These are phyloP conservation scores for Sipha maydis DNA, from an alignment of 2,888 invertebrate genomes.

Conservation along the genomic window DNA sequence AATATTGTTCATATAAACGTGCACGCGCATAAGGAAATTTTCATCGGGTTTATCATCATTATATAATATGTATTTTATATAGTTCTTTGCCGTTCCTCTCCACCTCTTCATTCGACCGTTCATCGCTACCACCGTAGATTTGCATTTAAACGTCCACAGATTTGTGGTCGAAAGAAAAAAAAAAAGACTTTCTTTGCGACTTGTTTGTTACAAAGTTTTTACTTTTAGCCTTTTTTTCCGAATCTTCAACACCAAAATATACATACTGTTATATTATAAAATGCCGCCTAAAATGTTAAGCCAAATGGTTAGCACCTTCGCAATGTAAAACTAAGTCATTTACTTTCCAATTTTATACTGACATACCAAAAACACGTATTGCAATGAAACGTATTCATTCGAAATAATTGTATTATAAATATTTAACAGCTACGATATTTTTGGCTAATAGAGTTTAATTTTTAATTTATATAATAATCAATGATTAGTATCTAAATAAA, in stretches of 20 bases:
- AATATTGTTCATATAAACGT: too few relatives aligned
- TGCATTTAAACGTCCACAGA: slow-evolving; percentile 46
- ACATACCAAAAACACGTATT: too few relatives aligned
- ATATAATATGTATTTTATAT: background rate
- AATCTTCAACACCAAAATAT: background rate
- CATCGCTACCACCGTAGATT: slow-evolving; percentile 4
- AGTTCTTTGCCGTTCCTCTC: background rate
- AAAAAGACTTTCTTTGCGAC: slow-evolving; percentile 5
- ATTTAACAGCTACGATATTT: too few relatives aligned
- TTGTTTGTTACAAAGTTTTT: slow-evolving; percentile 24
- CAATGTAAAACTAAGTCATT: too few relatives aligned
- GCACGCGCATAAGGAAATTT: background rate
- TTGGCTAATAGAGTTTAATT: too few relatives aligned
- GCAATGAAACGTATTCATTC: too few relatives aligned
- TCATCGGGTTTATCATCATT: slow-evolving; percentile 6
- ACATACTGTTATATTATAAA: background rate
- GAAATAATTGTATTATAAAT: too few relatives aligned
- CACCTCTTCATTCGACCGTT: background rate
- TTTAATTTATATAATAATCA: too few relatives aligned
- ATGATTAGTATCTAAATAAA: too few relatives aligned
- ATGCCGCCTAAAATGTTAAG: too few relatives aligned
- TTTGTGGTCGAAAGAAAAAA: slow-evolving; percentile 8
- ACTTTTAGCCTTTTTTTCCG: background rate
- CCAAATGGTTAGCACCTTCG: too few relatives aligned
- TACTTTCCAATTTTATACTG: too few relatives aligned